phyloP scores from a whole-genome alignment of 2,888 invertebrate genomes.

The Oxyteleia sp. region DNA sequence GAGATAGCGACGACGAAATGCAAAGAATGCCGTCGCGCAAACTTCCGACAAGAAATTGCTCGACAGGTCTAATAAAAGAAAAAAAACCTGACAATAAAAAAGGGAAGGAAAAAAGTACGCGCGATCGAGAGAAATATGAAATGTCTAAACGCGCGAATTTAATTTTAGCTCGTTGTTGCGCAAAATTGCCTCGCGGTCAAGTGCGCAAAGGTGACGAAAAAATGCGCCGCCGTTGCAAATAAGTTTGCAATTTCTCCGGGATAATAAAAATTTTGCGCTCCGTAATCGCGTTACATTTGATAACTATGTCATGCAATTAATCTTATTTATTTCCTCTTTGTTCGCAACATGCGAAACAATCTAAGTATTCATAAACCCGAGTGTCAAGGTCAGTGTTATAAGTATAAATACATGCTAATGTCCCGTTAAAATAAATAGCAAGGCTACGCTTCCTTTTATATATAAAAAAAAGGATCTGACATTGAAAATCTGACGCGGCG shows the following conservation, averaged over 20 bases:
- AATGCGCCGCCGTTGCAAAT: too few species aligned
- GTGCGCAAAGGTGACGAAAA: too few species aligned
- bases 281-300: constrained; percentile 30
- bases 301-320: constrained; percentile 57
- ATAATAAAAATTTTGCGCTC: constrained; percentile 24
- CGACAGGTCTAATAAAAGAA: too few species aligned
- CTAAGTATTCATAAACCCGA: constrained; percentile 73
- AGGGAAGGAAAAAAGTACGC: too few species aligned
- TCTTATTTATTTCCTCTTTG: constrained; percentile 50
- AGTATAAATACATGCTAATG: constrained; percentile 75
- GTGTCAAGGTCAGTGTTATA: constrained; percentile 77
- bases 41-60: too few species aligned
- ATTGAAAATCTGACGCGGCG: constrained; percentile 28
- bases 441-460: constrained; percentile 40
- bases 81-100: too few species aligned
- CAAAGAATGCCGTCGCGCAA: too few species aligned
- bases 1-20: too few species aligned
- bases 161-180: too few species aligned
- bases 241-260: background rate
- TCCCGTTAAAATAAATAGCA: constrained; percentile 75
- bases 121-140: too few species aligned
- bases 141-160: too few species aligned
- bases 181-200: too few species aligned
- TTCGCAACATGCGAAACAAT: constrained; percentile 58
- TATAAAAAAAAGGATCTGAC: constrained; percentile 28